Base-by-base conservation (phyloP, 2,888 invertebrate species). In the Xylota sylvarum region DNA sequence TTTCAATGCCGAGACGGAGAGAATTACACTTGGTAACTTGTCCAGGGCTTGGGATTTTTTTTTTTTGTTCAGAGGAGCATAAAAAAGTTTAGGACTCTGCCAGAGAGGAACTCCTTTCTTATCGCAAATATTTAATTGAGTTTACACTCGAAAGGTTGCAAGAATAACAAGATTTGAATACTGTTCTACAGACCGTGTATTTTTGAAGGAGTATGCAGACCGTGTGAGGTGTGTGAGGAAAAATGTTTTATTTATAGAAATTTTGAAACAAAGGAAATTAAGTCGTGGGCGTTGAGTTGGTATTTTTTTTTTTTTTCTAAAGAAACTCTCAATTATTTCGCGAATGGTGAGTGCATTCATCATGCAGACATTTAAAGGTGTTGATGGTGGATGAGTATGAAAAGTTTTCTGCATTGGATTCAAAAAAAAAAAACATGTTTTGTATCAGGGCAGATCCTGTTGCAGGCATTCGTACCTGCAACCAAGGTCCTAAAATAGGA, bases 21-120 rank as follows among this genome's bases (percentile, higher is more conserved):
- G 58, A 43, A 55, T 35, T 35, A 50, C 52, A 80, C 72, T 72
- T 72, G 32, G 32, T 52, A 23, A 55, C 60, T 50, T 62, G 27
- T 55, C 40, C 52, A 43, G n/a, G 27, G 27, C 35, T 14, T n/a
- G 3, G 7, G 10, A 6, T 32, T 10, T 10, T 10, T 35, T n/a
- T 40, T 40, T 40, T 12, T n/a, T 40, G 40, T n/a, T n/a, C 12
- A 27, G 30, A 27, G 14, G 56, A 19, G 30, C 7, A 27, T 17
- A 55, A 76, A 58, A 72, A 72, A 60, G 23, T 6, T 62, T 62
- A 27, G 23, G 23, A 43, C 10, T 19, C 48, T 10, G 50, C 14
- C 10, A 10, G 23, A 12, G 23, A 50, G 23, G 17, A 17, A 62
- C 27, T 14, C 6, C n/a, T 55, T 43, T 52, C 32, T 55, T 64